Evolutionary conservation across 2,113 vertebrate species (phyloP).

Genomic region (Nothoprocta pentlandii): DNA sequence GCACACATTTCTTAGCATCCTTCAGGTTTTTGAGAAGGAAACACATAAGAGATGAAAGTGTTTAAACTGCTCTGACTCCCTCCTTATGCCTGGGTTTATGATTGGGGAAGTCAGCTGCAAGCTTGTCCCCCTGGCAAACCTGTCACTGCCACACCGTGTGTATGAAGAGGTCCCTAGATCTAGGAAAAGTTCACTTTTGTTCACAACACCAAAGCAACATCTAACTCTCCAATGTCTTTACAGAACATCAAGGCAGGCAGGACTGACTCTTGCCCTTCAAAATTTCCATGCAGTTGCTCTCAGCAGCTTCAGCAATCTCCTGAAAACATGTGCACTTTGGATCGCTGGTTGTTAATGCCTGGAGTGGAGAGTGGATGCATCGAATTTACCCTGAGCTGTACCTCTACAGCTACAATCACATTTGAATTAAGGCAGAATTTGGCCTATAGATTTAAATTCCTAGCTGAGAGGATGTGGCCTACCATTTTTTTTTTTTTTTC

Average conservation of each 20-base stretch:
- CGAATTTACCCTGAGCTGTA: not conserved
- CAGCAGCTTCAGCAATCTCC: not conserved
- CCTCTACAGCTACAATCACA: not conserved
- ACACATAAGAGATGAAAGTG: not conserved
- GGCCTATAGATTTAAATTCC: not conserved
- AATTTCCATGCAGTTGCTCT: not conserved
- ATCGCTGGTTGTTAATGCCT: not conserved
- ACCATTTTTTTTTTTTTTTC: not conserved
- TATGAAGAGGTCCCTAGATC: not conserved
- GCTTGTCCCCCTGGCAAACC: not conserved
- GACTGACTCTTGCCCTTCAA: not conserved
- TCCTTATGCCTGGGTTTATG: rapidly evolving
- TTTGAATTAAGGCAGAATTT: not conserved
- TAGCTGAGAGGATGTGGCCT: not conserved
- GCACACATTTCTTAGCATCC: not conserved
- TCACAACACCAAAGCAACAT: not conserved
- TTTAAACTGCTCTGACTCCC: not conserved
- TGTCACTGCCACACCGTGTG: rapidly evolving
- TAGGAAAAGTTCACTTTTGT: not conserved
- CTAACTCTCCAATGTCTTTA: not conserved
- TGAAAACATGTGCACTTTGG: not conserved
- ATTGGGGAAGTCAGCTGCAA: not conserved
- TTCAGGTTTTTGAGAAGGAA: not conserved
- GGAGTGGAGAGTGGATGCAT: not conserved
- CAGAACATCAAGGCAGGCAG: not conserved